Base-by-base conservation (phyloP, 2,113 vertebrate species). In the Amblyopsis rosae region DNA sequence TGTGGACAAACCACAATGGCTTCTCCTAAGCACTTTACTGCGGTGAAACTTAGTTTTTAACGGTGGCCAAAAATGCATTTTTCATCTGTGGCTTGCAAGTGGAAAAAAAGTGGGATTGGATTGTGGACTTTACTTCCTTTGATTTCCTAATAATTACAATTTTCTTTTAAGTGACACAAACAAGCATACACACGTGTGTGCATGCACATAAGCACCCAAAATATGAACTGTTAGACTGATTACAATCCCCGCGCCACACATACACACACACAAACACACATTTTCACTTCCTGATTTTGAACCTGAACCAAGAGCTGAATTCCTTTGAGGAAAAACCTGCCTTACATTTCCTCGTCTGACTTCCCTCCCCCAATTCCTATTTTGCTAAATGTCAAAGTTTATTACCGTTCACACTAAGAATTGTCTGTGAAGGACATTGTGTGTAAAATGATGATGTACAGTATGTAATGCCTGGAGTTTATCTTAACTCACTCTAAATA, bases 251-350 rank as follows among this genome's bases (percentile, higher is more conserved):
- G n/a, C n/a, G n/a, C n/a, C n/a, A n/a, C n/a, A n/a, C 4, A 41
- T 5, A 5, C 5, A 41, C 35, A 41, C 35, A 41, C 1, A 32
- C 10, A 83, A 62, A 41, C 4, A 32, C 10, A 83, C 64, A 86
- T 82, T 89, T 87, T 90, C 87, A 88, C 89, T 91, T 92, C 90
- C 90, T 89, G 81, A 90, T 91, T 90, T 73, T 71, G 70, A 90
- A 88, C 81, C 73, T 84, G 67, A 75, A 88, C 83, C 85, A 73
- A 86, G 87, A 83, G 81, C 70, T 84, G 63, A 82, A 86, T 77
- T 71, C 65, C 82, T 85, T 83, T 85, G 73, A 86, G 87, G 75
- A 82, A 86, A 86, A 88, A 88, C 77, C 86, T 77, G 78, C 69
- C 62, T 74, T 17, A 12, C 69, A 26, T 57, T 67, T 57, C 64